These are phyloP conservation scores for Buathra laborator DNA, from an alignment of 2,888 invertebrate genomes.

Conservation along the genomic window DNA sequence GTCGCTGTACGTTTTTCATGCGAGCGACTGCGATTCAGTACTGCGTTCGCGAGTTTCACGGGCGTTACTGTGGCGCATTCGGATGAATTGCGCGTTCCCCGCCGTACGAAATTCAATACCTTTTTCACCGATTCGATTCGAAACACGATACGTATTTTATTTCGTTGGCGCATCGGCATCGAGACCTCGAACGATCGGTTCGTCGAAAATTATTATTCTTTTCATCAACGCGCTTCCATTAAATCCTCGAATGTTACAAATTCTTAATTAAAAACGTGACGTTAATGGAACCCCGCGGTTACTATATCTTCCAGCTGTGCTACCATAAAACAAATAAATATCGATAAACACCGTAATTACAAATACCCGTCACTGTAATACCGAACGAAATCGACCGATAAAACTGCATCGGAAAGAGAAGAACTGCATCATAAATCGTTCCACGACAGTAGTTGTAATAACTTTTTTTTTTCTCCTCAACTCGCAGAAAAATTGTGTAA, in stretches of 20 bases:
- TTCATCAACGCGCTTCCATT: background rate
- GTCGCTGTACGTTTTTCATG: slow-evolving; percentile 31
- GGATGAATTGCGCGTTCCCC: slow-evolving; percentile 50
- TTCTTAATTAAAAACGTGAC: background rate
- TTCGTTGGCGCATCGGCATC: slow-evolving; percentile 38
- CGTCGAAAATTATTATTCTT: slow-evolving; percentile 47
- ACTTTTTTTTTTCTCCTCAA: slow-evolving; percentile 19
- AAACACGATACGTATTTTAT: slow-evolving; percentile 67
- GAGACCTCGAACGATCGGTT: slow-evolving; percentile 44
- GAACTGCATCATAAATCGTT: slow-evolving; percentile 38
- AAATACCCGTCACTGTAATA: background rate
- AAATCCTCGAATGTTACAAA: background rate
- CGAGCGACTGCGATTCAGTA: slow-evolving; percentile 20
- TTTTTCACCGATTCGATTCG: slow-evolving; percentile 54
- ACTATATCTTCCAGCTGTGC: slow-evolving; percentile 8
- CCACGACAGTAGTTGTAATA: slow-evolving; percentile 23
- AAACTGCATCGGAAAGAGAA: background rate
- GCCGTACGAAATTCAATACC: slow-evolving; percentile 60
- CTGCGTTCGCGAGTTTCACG: slow-evolving; percentile 53
- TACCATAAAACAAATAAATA: slow-evolving; percentile 14
- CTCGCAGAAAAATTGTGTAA: slow-evolving; percentile 17
- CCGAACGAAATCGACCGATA: slow-evolving; percentile 11
- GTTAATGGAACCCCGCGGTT: background rate
- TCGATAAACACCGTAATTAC: slow-evolving; percentile 39
- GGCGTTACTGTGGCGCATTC: background rate